phyloP scores from a whole-genome alignment of 2,888 invertebrate species.

The Dyspetes luteomarginatus region DNA sequence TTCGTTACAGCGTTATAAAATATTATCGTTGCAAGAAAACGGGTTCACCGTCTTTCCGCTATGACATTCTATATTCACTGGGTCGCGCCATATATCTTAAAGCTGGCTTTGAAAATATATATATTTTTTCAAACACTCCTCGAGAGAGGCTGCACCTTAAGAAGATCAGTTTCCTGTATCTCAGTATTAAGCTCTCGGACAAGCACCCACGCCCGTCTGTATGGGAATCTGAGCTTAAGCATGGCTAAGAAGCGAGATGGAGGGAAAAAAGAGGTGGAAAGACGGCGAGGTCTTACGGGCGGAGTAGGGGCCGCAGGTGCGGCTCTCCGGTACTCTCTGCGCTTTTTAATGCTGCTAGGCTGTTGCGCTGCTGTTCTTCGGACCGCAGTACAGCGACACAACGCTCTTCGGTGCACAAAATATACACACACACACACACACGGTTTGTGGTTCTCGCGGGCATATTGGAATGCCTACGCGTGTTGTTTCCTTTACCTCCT shows the following conservation, averaged over 20 bases:
- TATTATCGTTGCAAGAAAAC: too few species aligned
- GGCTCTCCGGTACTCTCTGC: too few species aligned
- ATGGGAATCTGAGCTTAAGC: background rate
- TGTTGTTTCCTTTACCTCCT: constrained; percentile 47
- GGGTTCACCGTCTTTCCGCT: too few species aligned
- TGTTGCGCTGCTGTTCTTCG: constrained; percentile 52
- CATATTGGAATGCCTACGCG: constrained; percentile 62
- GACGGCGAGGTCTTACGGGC: constrained; percentile 51
- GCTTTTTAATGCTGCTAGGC: constrained; percentile 29
- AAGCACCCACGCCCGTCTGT: constrained; percentile 30
- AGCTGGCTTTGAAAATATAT: too few species aligned
- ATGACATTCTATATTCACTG: too few species aligned
- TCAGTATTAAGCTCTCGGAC: background rate
- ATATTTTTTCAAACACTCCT: too few species aligned
- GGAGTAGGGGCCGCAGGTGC: constrained; percentile 74
- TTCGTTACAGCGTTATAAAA: too few species aligned
- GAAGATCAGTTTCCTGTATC: background rate
- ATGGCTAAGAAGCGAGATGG: constrained; percentile 38
- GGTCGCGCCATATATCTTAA: too few species aligned
- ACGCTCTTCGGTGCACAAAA: constrained; percentile 60
- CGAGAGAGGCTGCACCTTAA: background rate
- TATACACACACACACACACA: constrained; percentile 15
- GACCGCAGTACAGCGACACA: constrained; percentile 73
- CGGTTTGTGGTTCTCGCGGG: background rate
- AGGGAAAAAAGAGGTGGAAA: constrained; percentile 64